A percentile compares a stretch with the other conserved stretches of the same genome.
These are phyloP conservation scores for Brachypodius melanocephalos DNA, from an alignment of 2,113 vertebrate species.

Conservation along the genomic window DNA sequence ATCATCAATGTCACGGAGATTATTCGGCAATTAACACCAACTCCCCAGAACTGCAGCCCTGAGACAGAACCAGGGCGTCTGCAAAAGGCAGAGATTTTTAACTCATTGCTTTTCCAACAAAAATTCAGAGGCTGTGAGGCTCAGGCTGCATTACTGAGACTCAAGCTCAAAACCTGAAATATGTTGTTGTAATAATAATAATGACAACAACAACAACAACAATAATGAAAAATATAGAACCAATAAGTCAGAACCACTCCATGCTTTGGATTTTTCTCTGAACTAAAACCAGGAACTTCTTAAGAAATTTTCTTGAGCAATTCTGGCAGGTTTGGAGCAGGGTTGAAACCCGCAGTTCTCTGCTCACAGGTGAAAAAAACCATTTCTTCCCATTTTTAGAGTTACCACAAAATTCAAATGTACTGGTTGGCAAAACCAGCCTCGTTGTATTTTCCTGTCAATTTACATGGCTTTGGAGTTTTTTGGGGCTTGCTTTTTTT, in stretches of 20 bases:
- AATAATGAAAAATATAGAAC: too few relatives aligned
- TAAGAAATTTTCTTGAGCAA: neutral
- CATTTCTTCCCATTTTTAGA: neutral
- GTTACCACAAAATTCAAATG: neutral
- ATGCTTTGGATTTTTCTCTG: neutral
- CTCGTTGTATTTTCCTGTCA: neutral
- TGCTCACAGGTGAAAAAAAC: neutral
- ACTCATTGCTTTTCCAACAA: neutral
- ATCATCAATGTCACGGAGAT: neutral
- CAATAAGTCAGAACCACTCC: neutral
- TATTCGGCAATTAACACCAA: slow-evolving; percentile 15
- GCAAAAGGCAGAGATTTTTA: neutral
- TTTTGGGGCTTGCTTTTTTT: neutral
- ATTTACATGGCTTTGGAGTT: neutral
- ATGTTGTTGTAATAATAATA: too few relatives aligned
- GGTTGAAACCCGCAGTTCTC: fast-evolving
- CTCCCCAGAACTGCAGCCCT: neutral
- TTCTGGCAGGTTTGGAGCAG: neutral
- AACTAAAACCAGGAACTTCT: neutral
- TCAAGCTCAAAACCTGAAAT: neutral
- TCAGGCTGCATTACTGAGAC: neutral
- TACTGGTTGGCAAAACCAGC: neutral
- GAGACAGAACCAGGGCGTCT: neutral
- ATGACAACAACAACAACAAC: fast-evolving
- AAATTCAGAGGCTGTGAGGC: neutral